Evolutionary conservation across 2,113 vertebrate species (phyloP).

Genomic region (Pachypanchax playfairii): DNA sequence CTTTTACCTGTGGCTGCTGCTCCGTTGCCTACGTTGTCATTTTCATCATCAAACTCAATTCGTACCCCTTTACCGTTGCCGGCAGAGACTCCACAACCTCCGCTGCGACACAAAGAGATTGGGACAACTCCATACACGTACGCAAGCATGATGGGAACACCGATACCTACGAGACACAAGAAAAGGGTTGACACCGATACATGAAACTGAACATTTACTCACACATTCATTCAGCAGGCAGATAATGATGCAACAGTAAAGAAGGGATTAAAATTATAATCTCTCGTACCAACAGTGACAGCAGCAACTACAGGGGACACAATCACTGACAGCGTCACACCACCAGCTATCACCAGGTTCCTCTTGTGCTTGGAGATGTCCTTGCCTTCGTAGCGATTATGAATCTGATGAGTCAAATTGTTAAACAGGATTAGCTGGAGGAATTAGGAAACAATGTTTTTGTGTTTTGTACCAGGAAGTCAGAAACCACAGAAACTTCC

Average conservation of each 20-base stretch:
- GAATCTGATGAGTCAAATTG: slow-evolving; percentile 82
- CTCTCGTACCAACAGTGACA: slow-evolving; percentile 93
- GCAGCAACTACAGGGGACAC: slow-evolving; percentile 97
- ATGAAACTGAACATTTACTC: neutral
- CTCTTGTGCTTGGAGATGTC: slow-evolving; percentile 97
- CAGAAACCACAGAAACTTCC: too few relatives aligned
- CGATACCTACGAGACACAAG: slow-evolving; percentile 83
- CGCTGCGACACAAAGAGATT: slow-evolving; percentile 95
- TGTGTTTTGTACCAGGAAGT: too few relatives aligned
- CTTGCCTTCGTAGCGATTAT: slow-evolving; percentile 97
- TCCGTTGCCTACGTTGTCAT: slow-evolving; percentile 91
- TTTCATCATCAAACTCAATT: slow-evolving; percentile 98
- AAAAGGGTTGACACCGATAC: neutral
- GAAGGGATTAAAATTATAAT: neutral
- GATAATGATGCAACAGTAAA: neutral
- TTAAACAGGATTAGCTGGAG: neutral
- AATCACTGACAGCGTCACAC: slow-evolving; percentile 95
- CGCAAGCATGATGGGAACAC: slow-evolving; percentile 98
- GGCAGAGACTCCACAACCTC: slow-evolving; percentile 95
- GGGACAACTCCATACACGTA: slow-evolving; percentile 98
- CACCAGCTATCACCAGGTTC: slow-evolving; percentile 95
- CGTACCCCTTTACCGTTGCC: slow-evolving; percentile 98
- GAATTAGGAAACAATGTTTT: neutral
- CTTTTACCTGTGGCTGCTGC: slow-evolving; percentile 88
- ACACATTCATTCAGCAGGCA: neutral